Conservation (phyloP, 2,888 invertebrate genomes). For the Diadegma fenestrale region DNA sequence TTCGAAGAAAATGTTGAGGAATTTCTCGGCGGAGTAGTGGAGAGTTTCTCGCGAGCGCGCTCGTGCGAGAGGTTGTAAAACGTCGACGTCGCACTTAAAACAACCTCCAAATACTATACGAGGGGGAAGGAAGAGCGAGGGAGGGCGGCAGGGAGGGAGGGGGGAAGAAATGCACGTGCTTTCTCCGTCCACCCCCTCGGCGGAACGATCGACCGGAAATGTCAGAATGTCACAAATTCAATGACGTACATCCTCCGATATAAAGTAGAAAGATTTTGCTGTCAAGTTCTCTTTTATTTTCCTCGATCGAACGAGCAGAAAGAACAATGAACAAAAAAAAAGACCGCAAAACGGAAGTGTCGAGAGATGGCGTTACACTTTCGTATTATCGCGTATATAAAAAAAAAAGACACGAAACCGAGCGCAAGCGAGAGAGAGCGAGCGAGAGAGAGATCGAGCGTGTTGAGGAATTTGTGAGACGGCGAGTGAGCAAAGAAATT, state of each 20-base stretch:
- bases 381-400: slow-evolving; percentile 40
- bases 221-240: slow-evolving; percentile 48
- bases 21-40: slow-evolving; percentile 42
- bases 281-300: background rate
- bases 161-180: slow-evolving; percentile 54
- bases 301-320: background rate
- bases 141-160: background rate
- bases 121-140: background rate
- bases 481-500: slow-evolving; percentile 37
- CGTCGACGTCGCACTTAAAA: slow-evolving; percentile 51
- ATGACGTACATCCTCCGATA: slow-evolving; percentile 16
- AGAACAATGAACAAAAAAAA: slow-evolving; percentile 26
- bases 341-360: slow-evolving; percentile 38
- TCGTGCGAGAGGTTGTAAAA: slow-evolving; percentile 45
- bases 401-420: slow-evolving; percentile 24
- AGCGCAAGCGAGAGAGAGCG: slow-evolving; percentile 21
- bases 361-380: slow-evolving; percentile 51
- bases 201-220: slow-evolving; percentile 38
- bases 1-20: slow-evolving; percentile 45
- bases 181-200: slow-evolving; percentile 37
- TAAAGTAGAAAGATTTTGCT: background rate
- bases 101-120: slow-evolving; percentile 26
- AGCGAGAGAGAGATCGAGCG: slow-evolving; percentile 15
- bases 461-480: slow-evolving; percentile 45
- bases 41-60: slow-evolving; percentile 36